Evolutionary conservation across 2,797 vertebrate genomes (phyloP).

Genomic region (Lithobates sylvaticus): DNA sequence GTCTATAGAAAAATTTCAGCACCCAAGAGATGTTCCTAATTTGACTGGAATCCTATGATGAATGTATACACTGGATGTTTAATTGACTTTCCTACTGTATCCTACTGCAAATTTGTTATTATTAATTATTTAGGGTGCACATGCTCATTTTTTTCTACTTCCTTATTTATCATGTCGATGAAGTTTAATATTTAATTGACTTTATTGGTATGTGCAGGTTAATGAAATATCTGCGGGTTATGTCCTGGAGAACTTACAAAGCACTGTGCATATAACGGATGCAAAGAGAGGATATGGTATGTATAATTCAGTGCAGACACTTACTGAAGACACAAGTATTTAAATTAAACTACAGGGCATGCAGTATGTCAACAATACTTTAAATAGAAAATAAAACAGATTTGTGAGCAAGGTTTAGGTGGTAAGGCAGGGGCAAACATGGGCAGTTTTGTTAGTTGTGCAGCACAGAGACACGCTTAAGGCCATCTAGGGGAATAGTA

Average conservation of each 20-base stretch:
- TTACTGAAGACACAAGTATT: background rate
- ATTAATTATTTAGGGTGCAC: constrained; percentile 43
- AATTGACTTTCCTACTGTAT: constrained; percentile 45
- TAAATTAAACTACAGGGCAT: background rate
- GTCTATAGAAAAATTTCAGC: constrained; percentile 27
- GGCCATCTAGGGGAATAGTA: too few species aligned
- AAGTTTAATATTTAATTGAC: constrained; percentile 41
- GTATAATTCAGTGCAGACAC: background rate
- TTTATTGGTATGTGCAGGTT: constrained; percentile 1
- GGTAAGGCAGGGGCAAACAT: too few species aligned
- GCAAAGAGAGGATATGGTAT: background rate
- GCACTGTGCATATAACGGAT: background rate
- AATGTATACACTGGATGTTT: constrained; percentile 12
- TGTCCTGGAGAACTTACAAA: background rate
- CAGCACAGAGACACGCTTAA: too few species aligned
- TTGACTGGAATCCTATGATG: constrained; percentile 34
- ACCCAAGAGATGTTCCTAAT: constrained; percentile 16
- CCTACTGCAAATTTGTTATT: constrained; percentile 21
- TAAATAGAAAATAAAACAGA: background rate
- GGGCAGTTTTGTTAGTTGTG: too few species aligned
- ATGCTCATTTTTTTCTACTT: constrained; percentile 36
- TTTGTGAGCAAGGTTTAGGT: background rate
- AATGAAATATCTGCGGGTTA: constrained; percentile 24
- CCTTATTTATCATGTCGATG: constrained; percentile 40
- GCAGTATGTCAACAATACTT: background rate